Evolutionary conservation across 2,113 vertebrate genomes (phyloP).

Genomic region (Mesoclemmys tuberculata): DNA sequence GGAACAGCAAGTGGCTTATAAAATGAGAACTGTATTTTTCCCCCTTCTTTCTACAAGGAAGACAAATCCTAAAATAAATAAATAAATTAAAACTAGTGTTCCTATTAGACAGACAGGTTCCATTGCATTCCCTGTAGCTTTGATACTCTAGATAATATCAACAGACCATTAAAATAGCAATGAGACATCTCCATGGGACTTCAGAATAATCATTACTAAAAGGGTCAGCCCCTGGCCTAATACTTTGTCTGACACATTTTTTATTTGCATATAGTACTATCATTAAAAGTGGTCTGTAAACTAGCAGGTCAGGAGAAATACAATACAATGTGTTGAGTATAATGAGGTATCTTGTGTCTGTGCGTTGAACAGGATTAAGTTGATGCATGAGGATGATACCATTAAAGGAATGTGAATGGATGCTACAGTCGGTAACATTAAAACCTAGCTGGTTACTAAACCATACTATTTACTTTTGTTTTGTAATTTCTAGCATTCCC

Average conservation of each 20-base stretch:
- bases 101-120: constrained; percentile 44
- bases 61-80: background rate
- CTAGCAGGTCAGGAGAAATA: background rate
- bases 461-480: background rate
- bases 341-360: background rate
- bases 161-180: background rate
- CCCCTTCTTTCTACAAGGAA: background rate
- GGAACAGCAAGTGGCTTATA: background rate
- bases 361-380: background rate
- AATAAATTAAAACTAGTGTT: constrained; percentile 3
- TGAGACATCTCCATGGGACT: background rate
- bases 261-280: too few species aligned
- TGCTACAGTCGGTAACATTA: background rate
- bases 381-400: fast-evolving
- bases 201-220: background rate
- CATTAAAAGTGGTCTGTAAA: background rate
- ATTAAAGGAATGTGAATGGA: background rate
- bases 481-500: background rate
- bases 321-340: background rate
- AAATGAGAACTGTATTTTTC: background rate
- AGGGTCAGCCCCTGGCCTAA: background rate
- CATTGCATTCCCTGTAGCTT: background rate
- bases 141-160: constrained; percentile 26
- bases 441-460: background rate
- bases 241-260: fast-evolving